Percentiles rank a stretch among this genome's conserved stretches.
phyloP scores from a whole-genome alignment of 2,888 invertebrate species.

The Caenorhabditis auriculariae region DNA sequence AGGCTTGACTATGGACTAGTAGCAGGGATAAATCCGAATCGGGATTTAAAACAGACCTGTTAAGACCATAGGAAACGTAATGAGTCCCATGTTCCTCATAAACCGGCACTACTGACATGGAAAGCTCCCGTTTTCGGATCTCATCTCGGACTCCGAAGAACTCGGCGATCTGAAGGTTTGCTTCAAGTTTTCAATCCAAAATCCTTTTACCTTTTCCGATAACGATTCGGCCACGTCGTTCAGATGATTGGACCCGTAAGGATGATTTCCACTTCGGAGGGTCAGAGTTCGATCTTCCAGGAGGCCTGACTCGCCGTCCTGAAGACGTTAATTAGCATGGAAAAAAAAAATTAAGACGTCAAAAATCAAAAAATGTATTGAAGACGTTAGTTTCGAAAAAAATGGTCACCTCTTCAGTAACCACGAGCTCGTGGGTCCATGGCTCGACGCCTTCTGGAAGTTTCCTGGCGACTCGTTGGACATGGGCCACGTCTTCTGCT shows the following conservation, averaged over 20 bases:
- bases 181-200: no score
- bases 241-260: constrained; percentile 17
- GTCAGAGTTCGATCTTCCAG: constrained; percentile 21
- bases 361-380: no score
- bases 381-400: neutral
- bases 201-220: no score
- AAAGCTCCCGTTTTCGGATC: constrained; percentile 9
- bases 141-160: constrained; percentile 16
- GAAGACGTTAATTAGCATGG: neutral
- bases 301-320: constrained; percentile 10
- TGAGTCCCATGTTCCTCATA: no score
- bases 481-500: constrained; percentile 24
- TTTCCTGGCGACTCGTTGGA: constrained; percentile 4
- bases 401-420: constrained; percentile 12
- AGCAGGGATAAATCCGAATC: no score
- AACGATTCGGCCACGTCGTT: constrained; percentile 13
- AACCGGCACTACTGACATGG: constrained; percentile 12
- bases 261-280: constrained; percentile 16
- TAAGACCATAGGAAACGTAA: no score
- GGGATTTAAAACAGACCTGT: no score
- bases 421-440: constrained; percentile 19
- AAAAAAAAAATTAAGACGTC: no score
- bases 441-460: constrained; percentile 12
- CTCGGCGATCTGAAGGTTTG: constrained; percentile 8
- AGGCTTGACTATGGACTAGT: no score